Evolutionary conservation across 2,113 vertebrate species (phyloP).

Genomic region (Noctilio leporinus): DNA sequence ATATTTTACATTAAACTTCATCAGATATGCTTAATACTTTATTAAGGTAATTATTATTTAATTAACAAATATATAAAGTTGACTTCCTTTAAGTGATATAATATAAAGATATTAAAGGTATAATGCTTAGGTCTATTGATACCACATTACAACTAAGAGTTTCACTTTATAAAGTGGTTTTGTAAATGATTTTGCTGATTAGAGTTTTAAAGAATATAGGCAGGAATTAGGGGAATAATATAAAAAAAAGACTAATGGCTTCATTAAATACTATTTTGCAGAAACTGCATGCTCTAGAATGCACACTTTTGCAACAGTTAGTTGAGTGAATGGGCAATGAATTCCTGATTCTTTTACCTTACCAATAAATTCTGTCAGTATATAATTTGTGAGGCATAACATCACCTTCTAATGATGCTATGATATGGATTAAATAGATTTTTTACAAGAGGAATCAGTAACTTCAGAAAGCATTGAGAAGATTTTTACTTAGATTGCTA

Average conservation of each 20-base stretch:
- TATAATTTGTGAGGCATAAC: conserved; percentile 8
- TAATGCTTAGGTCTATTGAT: conserved; percentile 32
- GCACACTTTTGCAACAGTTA: conserved; percentile 53
- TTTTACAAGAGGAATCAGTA: conserved; percentile 45
- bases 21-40: conserved; percentile 30
- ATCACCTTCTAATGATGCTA: conserved; percentile 49
- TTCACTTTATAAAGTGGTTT: conserved; percentile 52
- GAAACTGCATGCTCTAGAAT: conserved; percentile 32
- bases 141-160: conserved; percentile 6
- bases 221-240: conserved; percentile 61
- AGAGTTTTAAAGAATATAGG: conserved; percentile 61
- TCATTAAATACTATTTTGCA: conserved; percentile 70
- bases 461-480: conserved; percentile 46
- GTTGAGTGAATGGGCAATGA: conserved; percentile 13
- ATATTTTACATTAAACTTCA: conserved; percentile 65
- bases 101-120: conserved; percentile 27
- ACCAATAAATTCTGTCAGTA: conserved; percentile 37
- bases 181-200: conserved; percentile 69
- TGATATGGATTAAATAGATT: conserved; percentile 44
- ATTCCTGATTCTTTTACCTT: conserved; percentile 7
- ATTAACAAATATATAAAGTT: conserved; percentile 29
- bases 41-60: conserved; percentile 63
- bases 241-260: conserved; percentile 64
- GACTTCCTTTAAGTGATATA: conserved; percentile 23
- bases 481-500: conserved; percentile 35